phyloP scores from a whole-genome alignment of 1,140 invertebrate genomes.

The Apocrypta bakeri region DNA sequence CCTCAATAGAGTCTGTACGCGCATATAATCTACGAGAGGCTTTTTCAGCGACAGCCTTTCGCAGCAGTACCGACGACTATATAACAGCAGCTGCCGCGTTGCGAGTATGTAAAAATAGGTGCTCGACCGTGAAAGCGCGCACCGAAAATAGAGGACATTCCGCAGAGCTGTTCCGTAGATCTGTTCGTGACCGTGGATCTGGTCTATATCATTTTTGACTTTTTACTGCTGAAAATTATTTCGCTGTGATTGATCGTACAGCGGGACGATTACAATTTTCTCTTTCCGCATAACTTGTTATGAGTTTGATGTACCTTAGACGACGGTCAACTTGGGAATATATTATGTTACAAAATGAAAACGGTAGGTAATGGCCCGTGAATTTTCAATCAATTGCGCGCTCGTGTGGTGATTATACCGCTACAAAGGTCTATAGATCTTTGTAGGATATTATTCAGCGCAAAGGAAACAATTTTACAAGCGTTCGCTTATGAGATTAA shows the following conservation, averaged over 20 bases:
- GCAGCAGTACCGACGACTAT: background rate
- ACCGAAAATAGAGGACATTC: constrained; percentile 17
- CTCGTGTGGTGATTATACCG: background rate
- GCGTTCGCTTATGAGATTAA: background rate
- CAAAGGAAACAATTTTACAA: constrained; percentile 6
- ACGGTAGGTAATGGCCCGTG: background rate
- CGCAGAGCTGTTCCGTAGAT: background rate
- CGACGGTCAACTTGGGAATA: too few species aligned
- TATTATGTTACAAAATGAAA: background rate
- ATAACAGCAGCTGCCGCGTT: background rate
- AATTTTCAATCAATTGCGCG: constrained; percentile 29
- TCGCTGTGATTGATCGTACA: too few species aligned
- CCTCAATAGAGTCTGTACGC: too few species aligned
- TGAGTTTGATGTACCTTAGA: too few species aligned
- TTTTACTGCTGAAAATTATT: background rate
- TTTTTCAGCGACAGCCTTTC: background rate
- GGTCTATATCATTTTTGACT: background rate
- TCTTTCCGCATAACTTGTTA: too few species aligned
- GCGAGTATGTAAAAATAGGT: constrained; percentile 29
- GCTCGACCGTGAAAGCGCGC: constrained; percentile 32
- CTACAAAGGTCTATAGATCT: background rate
- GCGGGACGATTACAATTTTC: too few species aligned
- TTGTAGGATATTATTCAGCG: background rate
- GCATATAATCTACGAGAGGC: background rate
- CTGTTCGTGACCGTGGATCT: background rate